Evolutionary conservation across 2,888 invertebrate genomes (phyloP).

Genomic region (Eucera pruinosa): DNA sequence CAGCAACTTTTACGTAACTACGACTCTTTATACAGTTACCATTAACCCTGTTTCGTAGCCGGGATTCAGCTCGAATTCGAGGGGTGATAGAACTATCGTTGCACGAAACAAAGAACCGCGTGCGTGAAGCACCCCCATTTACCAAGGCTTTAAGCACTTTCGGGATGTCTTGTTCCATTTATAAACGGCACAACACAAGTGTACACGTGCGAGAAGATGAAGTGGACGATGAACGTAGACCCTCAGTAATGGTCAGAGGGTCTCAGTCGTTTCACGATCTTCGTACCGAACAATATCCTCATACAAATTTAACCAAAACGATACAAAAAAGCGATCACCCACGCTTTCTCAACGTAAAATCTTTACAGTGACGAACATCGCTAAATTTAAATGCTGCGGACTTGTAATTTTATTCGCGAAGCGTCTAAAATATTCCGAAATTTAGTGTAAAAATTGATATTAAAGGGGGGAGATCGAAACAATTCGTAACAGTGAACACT

Average conservation of each 20-base stretch:
- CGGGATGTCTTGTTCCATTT: conserved; percentile 70
- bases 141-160: conserved; percentile 39
- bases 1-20: conserved; percentile 1
- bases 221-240: conserved; percentile 52
- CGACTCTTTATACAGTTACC: conserved; percentile 27
- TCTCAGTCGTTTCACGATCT: conserved; percentile 60
- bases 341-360: too few relatives aligned
- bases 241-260: conserved; percentile 38
- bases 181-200: conserved; percentile 70
- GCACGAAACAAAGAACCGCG: conserved; percentile 31
- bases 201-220: conserved; percentile 56
- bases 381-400: not conserved
- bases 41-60: conserved; percentile 36
- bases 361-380: too few relatives aligned
- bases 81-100: not conserved
- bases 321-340: too few relatives aligned
- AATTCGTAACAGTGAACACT: not conserved
- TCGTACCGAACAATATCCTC: conserved; percentile 35
- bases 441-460: too few relatives aligned
- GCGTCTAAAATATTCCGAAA: not conserved
- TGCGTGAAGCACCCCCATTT: conserved; percentile 37
- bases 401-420: not conserved
- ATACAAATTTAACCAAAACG: not conserved
- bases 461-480: too few relatives aligned
- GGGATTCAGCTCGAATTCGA: not conserved